phyloP scores from a whole-genome alignment of 1,140 invertebrate genomes.

The Chymomyza costata region DNA sequence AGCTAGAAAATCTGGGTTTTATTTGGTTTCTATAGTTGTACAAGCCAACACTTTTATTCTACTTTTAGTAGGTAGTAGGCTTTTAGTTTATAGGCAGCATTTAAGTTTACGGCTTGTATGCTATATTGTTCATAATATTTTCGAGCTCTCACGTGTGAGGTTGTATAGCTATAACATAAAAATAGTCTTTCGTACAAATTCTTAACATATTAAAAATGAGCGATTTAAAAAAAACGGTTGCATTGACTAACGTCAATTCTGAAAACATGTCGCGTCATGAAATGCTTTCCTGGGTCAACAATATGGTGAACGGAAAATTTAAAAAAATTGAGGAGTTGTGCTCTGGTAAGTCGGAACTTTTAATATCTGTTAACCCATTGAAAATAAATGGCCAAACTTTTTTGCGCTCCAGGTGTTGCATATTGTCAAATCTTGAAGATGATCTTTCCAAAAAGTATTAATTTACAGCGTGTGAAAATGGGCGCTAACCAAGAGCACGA shows the following conservation, averaged over 20 bases:
- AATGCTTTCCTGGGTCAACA: conserved; percentile 98
- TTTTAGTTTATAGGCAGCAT: too few relatives aligned
- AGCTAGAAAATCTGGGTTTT: too few relatives aligned
- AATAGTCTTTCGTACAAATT: too few relatives aligned
- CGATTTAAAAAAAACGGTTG: conserved; percentile 87
- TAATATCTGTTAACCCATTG: too few relatives aligned
- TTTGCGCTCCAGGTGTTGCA: conserved; percentile 79
- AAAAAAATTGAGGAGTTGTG: conserved; percentile 98
- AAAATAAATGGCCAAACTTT: not conserved
- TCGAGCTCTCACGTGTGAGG: too few relatives aligned
- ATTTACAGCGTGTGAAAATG: conserved; percentile 97
- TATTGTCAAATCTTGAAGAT: conserved; percentile 99
- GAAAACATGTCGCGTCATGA: conserved; percentile 99
- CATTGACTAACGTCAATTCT: conserved; percentile 95
- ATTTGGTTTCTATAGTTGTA: too few relatives aligned
- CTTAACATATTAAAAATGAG: too few relatives aligned
- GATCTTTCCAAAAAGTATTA: conserved; percentile 94
- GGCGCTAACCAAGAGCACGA: conserved; percentile 98
- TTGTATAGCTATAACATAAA: too few relatives aligned
- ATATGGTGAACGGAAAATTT: conserved; percentile 93
- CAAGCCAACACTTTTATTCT: too few relatives aligned
- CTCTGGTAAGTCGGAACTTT: conserved; percentile 86
- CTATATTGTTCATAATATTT: too few relatives aligned
- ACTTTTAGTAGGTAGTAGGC: too few relatives aligned
- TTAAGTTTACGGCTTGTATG: too few relatives aligned